Conservation (phyloP, 2,888 invertebrate genomes). For the Agrochola macilenta region DNA sequence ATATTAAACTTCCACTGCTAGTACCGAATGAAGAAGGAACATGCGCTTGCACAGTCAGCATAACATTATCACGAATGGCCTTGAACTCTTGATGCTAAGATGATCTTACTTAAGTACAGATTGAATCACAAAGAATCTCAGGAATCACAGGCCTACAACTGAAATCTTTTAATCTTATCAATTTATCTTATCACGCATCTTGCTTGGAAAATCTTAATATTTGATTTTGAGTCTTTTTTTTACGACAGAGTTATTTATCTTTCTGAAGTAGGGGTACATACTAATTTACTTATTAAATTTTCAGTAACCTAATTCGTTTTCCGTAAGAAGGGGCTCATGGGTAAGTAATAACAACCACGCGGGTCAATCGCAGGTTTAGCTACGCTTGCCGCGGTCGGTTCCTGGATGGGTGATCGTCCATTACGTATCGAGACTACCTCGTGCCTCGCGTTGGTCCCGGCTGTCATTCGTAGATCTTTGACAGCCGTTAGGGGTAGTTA, state of each 20-base stretch:
- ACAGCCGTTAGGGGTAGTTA: no score
- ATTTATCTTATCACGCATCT: background rate
- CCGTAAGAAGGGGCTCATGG: no score
- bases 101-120: conserved; percentile 16
- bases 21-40: background rate
- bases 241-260: background rate
- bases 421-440: no score
- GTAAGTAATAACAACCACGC: no score
- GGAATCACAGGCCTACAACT: background rate
- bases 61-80: background rate
- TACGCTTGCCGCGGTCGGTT: no score
- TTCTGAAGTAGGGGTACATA: background rate
- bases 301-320: no score
- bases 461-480: no score
- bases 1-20: background rate
- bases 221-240: no score
- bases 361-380: no score
- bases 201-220: background rate
- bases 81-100: conserved; percentile 20
- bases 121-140: conserved; percentile 2
- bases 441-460: no score
- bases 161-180: conserved; percentile 8
- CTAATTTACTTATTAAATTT: no score
- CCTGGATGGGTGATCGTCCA: no score
- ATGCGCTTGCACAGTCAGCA: background rate